Percentiles rank a stretch among this genome's conserved stretches.
phyloP scores from a whole-genome alignment of 2,888 invertebrate species.

The Drosophila infuscata region DNA sequence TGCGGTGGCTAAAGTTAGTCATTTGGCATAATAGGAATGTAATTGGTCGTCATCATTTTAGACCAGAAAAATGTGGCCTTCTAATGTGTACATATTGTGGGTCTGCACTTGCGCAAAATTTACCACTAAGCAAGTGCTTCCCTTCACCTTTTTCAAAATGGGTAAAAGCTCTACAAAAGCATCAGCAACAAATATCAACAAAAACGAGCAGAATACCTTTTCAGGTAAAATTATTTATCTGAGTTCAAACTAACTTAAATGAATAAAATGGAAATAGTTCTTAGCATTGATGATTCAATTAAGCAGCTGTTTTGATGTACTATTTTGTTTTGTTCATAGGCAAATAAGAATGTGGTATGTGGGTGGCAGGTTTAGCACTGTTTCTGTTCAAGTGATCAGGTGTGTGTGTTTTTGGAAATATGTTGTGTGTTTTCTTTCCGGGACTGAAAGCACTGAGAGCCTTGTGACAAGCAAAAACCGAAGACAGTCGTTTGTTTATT shows the following conservation, averaged over 20 bases:
- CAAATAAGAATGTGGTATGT: no score
- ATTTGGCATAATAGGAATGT: slow-evolving; percentile 38
- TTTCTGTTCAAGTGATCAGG: slow-evolving; percentile 10
- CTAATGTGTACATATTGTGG: slow-evolving; percentile 7
- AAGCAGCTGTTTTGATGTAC: not conserved
- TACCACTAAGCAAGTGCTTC: slow-evolving; percentile 1
- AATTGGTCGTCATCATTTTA: slow-evolving; percentile 29
- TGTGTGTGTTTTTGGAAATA: slow-evolving; percentile 2
- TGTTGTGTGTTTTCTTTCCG: slow-evolving; percentile 14
- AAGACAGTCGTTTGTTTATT: slow-evolving; percentile 52
- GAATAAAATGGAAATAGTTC: no score
- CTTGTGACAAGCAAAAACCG: slow-evolving; percentile 54
- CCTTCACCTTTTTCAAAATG: not conserved
- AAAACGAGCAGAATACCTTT: not conserved
- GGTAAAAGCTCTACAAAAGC: not conserved
- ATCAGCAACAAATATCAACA: not conserved
- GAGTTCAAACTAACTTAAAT: not conserved
- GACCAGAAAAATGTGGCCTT: slow-evolving; percentile 2
- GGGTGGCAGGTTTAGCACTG: not conserved
- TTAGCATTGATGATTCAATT: not conserved
- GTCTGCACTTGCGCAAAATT: slow-evolving; percentile 1
- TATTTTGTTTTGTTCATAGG: not conserved
- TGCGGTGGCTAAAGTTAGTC: slow-evolving; percentile 10
- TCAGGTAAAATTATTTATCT: not conserved
- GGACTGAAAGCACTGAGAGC: slow-evolving; percentile 13